phyloP scores from a whole-genome alignment of 2,888 invertebrate species.

The Sphinx pinastri region DNA sequence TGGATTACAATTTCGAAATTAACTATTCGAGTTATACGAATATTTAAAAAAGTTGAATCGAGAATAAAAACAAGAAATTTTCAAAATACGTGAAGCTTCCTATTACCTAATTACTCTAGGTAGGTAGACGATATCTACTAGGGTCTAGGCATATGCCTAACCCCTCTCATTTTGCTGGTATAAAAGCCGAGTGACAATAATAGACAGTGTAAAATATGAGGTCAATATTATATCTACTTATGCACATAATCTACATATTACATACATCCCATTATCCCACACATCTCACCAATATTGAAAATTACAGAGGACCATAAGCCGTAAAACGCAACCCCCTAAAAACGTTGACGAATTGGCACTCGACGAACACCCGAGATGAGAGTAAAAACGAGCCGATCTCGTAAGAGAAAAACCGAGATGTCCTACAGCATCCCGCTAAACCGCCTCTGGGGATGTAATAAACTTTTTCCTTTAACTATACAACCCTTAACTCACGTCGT shows the following conservation, averaged over 20 bases:
- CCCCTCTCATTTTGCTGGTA: too few species aligned
- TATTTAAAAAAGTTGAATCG: too few species aligned
- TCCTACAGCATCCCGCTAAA: constrained; percentile 19
- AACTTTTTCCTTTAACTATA: constrained; percentile 17
- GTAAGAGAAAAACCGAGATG: constrained; percentile 20
- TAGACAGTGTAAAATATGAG: not conserved
- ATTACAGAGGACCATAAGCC: constrained; percentile 12
- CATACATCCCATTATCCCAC: not conserved
- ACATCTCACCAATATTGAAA: not conserved
- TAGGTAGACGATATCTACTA: too few species aligned
- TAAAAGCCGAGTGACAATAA: too few species aligned
- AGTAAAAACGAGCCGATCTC: constrained; percentile 18
- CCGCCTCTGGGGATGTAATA: constrained; percentile 21
- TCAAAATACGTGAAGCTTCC: too few species aligned
- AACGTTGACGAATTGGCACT: constrained; percentile 25
- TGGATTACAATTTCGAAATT: too few species aligned
- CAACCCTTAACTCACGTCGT: constrained; percentile 13
- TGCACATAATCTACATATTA: not conserved
- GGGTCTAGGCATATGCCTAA: too few species aligned
- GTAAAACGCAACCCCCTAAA: constrained; percentile 16
- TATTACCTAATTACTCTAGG: too few species aligned
- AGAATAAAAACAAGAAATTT: too few species aligned
- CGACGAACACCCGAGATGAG: not conserved
- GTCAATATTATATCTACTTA: not conserved
- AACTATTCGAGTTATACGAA: too few species aligned